Base-by-base conservation (phyloP, 2,113 vertebrate species). In the Oreochromis spilurus region DNA sequence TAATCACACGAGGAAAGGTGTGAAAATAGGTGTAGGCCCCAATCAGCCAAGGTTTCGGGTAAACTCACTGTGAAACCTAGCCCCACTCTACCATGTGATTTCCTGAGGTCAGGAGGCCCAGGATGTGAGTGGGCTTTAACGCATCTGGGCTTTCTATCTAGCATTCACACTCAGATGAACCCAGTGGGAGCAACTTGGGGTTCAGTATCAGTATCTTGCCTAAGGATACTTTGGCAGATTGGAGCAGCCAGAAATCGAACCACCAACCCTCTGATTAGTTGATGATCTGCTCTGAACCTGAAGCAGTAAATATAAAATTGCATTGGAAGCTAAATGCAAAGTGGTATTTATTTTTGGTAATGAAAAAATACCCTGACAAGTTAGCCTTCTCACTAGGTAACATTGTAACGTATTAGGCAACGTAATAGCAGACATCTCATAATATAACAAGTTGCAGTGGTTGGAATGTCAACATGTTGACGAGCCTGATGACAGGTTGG, bases 281-380 rank as follows among this genome's bases (percentile, higher is more conserved):
- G 31, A 62, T 36, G 31, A 62, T n/a, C 31, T 36, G 58, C 58
- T 62, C 17, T 62, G 5, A 9, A 2, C 31, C 9, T 36, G 17
- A 62, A 36, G 31, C 31, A 62, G 5, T 62, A 7, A 7, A 36
- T 62, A 62, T 62, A n/a, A 62, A 62, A 17, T 62, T 0, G 0
- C 70, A 48, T 1, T 72, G 3, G 3, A 3, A 45, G 13, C 21
- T 72, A 72, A 72, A 48, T 75, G 40, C 43, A 75, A 75, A 75
- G 70, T 2, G 0, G 2, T 29, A 14, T 75, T 75, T 75, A 29
- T 6, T 48, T 75, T 29, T 48, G 43, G 0, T 75, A 75, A 29
- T 48, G 43, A 29, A 9, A 4, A 50, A 19, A 0, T 72, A 26
- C 67, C 13, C n/a, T 24, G 38, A 72, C 1, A 11, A 48, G 21